Evolutionary conservation across 2,888 invertebrate genomes (phyloP).

Genomic region (Cerceris rybyensis): DNA sequence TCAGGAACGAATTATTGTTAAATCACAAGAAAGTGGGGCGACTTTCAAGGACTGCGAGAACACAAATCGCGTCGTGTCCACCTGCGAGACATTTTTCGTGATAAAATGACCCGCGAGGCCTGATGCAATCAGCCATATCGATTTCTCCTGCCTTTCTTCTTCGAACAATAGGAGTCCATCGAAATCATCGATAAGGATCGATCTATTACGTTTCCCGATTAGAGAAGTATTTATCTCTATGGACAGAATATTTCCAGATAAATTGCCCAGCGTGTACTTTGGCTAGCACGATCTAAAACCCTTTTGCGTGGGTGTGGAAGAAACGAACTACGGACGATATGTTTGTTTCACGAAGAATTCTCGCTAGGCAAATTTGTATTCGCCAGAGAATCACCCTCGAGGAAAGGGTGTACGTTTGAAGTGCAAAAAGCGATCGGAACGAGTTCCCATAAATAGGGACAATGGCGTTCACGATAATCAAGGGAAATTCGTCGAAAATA

Average conservation of each 20-base stretch:
- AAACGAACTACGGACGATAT: background rate
- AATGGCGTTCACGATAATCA: slow-evolving; percentile 39
- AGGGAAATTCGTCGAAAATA: background rate
- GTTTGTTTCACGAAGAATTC: slow-evolving; percentile 12
- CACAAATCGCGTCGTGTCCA: slow-evolving; percentile 10
- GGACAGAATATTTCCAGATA: slow-evolving; percentile 29
- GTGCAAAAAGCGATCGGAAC: slow-evolving; percentile 19
- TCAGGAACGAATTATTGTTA: no score
- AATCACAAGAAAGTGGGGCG: background rate
- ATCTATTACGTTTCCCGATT: background rate
- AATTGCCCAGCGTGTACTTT: slow-evolving; percentile 6
- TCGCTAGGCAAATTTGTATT: slow-evolving; percentile 3
- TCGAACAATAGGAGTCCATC: no score
- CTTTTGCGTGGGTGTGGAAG: slow-evolving; percentile 6
- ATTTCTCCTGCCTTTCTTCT: background rate
- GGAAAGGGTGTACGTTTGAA: slow-evolving; percentile 3
- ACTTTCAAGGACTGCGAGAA: slow-evolving; percentile 17
- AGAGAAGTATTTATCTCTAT: background rate
- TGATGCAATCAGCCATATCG: no score
- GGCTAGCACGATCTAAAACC: background rate
- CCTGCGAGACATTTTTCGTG: background rate
- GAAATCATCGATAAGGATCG: background rate
- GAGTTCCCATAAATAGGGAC: slow-evolving; percentile 21
- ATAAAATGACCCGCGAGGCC: no score
- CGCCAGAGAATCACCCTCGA: slow-evolving; percentile 10